Conservation (phyloP, 2,888 invertebrate species). For the Pseudanteris insignis region DNA sequence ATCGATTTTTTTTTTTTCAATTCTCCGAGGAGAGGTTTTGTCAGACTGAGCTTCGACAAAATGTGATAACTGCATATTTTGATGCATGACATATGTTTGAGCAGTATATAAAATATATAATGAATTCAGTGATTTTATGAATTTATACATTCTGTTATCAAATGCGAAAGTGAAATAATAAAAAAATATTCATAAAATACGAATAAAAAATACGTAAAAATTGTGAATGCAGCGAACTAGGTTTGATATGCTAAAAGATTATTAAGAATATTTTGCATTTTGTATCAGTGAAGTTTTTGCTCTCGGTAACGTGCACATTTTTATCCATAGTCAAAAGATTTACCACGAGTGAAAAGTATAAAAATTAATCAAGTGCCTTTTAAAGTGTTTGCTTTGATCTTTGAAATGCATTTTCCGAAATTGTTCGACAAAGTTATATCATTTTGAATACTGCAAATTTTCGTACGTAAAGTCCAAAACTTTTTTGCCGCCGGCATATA, state of each 20-base stretch:
- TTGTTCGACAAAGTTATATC: slow-evolving; percentile 16
- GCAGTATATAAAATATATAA: too few species aligned
- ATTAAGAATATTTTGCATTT: too few species aligned
- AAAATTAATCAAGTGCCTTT: slow-evolving; percentile 28
- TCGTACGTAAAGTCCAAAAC: slow-evolving; percentile 16
- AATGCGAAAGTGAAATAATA: too few species aligned
- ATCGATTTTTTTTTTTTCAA: neutral
- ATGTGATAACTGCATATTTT: too few species aligned
- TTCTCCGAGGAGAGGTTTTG: neutral
- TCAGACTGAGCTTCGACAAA: neutral
- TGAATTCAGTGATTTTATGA: too few species aligned
- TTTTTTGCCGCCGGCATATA: slow-evolving; percentile 13
- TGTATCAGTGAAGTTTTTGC: too few species aligned
- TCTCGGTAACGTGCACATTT: neutral
- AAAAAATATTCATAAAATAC: too few species aligned
- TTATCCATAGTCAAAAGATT: slow-evolving; percentile 10
- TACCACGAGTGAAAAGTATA: slow-evolving; percentile 8
- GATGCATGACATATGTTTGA: too few species aligned
- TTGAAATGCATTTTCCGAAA: slow-evolving; percentile 22
- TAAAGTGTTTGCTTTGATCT: slow-evolving; percentile 23
- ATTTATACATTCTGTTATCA: too few species aligned
- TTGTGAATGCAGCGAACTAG: too few species aligned
- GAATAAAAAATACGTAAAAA: too few species aligned
- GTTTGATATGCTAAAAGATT: too few species aligned
- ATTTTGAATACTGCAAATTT: slow-evolving; percentile 24